phyloP scores from a whole-genome alignment of 1,140 invertebrate species.

The Sitobion miscanthi region DNA sequence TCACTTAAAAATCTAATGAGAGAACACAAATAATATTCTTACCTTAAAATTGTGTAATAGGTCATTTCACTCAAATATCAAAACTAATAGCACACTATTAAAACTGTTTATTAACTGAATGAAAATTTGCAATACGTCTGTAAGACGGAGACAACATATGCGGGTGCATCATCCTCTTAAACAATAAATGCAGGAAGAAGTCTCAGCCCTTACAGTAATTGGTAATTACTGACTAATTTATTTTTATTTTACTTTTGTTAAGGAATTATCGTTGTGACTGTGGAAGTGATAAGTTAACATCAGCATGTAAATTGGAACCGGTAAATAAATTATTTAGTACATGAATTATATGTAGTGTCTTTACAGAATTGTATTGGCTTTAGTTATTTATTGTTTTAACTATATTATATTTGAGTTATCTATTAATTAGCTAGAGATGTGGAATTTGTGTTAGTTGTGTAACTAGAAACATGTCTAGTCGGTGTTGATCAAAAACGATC shows the following conservation, averaged over 20 bases:
- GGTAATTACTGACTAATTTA: not conserved
- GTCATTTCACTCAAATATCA: no score
- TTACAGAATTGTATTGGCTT: no score
- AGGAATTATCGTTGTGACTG: conserved; percentile 96
- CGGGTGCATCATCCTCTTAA: no score
- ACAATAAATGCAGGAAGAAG: not conserved
- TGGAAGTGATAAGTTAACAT: conserved; percentile 85
- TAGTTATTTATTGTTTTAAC: no score
- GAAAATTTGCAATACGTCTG: no score
- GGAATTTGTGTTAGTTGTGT: not conserved
- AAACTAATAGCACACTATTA: no score
- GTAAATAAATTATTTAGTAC: conserved; percentile 63
- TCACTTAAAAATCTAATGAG: no score
- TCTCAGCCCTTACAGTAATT: not conserved
- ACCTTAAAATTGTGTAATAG: no score
- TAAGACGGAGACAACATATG: no score
- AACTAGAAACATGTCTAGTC: not conserved
- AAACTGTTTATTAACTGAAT: no score
- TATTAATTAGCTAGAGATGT: not conserved
- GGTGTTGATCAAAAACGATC: not conserved
- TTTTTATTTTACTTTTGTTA: conserved; percentile 59
- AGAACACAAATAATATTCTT: no score
- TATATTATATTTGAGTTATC: not conserved
- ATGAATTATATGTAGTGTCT: not conserved
- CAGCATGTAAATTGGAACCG: conserved; percentile 74